Percentiles rank a stretch among this genome's conserved stretches.
These are phyloP conservation scores for Pocillopora meandrina DNA, from an alignment of 92 coral and sea anemone genomes.

Conservation along the genomic window DNA sequence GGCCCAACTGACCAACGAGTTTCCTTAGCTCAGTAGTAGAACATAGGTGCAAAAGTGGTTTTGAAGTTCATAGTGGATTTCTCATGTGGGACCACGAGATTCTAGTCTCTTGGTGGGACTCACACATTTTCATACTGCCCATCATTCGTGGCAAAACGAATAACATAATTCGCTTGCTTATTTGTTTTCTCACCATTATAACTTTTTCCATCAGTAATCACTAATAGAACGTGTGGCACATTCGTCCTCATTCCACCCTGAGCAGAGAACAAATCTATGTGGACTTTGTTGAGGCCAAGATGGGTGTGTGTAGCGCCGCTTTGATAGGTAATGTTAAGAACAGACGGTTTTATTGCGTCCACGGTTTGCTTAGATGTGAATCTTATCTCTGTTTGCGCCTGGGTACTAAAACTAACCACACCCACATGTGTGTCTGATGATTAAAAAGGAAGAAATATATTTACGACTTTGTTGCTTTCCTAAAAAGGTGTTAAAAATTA, in stretches of 20 bases:
- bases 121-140: not conserved
- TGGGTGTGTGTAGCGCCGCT: not conserved
- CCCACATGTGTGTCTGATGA: constrained; percentile 31
- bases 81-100: too few species aligned
- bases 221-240: constrained; percentile 10
- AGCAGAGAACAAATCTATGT: constrained; percentile 7
- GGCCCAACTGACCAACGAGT: too few species aligned
- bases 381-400: constrained; percentile 10
- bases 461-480: too few species aligned
- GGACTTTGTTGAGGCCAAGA: constrained; percentile 15
- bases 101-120: too few species aligned
- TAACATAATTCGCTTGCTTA: too few species aligned
- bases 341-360: not conserved
- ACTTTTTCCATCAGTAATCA: constrained; percentile 33
- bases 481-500: too few species aligned
- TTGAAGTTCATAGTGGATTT: too few species aligned
- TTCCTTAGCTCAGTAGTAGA: too few species aligned
- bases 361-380: constrained; percentile 10
- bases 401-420: constrained; percentile 21
- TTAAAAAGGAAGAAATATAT: not conserved
- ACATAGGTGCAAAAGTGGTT: too few species aligned
- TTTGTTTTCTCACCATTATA: not conserved
- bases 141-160: not conserved
- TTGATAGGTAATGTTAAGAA: not conserved
- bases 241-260: not conserved